A percentile compares a stretch with the other conserved stretches of the same genome.
Conservation (phyloP, 2,797 vertebrate genomes). For the Manis javanica region DNA sequence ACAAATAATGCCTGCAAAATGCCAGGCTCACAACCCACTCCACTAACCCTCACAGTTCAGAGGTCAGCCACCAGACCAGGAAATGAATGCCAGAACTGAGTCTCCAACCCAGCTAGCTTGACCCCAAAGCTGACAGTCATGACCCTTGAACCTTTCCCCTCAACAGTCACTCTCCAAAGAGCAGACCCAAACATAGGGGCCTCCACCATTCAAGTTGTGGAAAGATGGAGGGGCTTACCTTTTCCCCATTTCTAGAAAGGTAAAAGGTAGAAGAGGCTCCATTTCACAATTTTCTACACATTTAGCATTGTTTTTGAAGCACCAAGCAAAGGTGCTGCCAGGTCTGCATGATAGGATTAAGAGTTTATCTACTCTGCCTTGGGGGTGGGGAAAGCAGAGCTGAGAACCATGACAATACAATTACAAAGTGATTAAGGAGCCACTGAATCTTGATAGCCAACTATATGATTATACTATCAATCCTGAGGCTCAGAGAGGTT, state of each 20-base stretch:
- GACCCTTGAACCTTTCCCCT: constrained; percentile 32
- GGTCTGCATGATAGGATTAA: not conserved
- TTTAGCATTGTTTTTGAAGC: not conserved
- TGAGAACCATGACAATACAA: not conserved
- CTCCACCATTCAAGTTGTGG: not conserved
- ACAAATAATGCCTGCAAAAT: not conserved
- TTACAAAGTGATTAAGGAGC: not conserved
- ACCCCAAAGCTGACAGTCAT: not conserved
- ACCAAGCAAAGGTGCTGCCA: not conserved
- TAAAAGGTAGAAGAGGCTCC: not conserved
- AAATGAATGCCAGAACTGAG: constrained; percentile 6
- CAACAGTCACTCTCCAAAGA: not conserved
- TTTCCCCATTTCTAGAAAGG: not conserved
- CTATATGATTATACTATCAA: not conserved
- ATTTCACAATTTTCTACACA: not conserved
- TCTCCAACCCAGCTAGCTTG: not conserved
- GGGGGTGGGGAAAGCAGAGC: not conserved
- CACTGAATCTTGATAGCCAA: not conserved
- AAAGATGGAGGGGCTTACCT: not conserved
- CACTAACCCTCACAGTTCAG: not conserved
- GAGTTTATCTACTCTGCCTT: not conserved
- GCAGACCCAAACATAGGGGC: not conserved
- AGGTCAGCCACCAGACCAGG: not conserved
- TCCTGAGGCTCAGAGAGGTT: not conserved
- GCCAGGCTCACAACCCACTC: not conserved